Conservation (phyloP, 2,113 vertebrate genomes). For the Pterocles burchelli region DNA sequence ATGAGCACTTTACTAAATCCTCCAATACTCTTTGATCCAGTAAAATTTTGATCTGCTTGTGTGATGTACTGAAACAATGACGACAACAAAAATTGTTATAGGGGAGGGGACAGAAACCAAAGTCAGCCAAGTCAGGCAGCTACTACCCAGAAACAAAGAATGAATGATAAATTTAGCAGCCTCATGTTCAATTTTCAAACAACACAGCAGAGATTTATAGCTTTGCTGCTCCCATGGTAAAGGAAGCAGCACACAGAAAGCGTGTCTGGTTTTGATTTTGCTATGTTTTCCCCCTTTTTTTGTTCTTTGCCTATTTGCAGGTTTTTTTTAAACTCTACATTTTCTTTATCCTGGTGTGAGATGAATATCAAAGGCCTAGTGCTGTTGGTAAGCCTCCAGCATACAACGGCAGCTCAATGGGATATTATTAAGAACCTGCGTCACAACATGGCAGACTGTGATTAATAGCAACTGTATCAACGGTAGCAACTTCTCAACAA, state of each 20-base stretch:
- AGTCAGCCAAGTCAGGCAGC: slow-evolving; percentile 72
- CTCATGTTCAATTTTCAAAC: slow-evolving; percentile 80
- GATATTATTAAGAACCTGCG: slow-evolving; percentile 80
- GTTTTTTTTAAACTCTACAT: slow-evolving; percentile 76
- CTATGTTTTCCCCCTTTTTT: slow-evolving; percentile 74
- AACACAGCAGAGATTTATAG: slow-evolving; percentile 84
- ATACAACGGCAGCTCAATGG: slow-evolving; percentile 81
- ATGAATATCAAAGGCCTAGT: slow-evolving; percentile 88
- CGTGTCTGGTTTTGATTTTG: slow-evolving; percentile 87
- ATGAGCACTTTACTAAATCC: slow-evolving; percentile 43
- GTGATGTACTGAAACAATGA: slow-evolving; percentile 50
- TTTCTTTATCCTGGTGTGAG: slow-evolving; percentile 89
- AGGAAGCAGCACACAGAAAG: slow-evolving; percentile 82
- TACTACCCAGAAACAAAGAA: slow-evolving; percentile 73
- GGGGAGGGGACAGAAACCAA: slow-evolving; percentile 57
- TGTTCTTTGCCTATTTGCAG: slow-evolving; percentile 79
- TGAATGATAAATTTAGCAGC: slow-evolving; percentile 78
- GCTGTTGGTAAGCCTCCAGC: slow-evolving; percentile 84
- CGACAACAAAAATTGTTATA: slow-evolving; percentile 44
- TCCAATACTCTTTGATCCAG: slow-evolving; percentile 46
- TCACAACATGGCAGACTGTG: slow-evolving; percentile 77
- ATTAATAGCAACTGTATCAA: slow-evolving; percentile 80
- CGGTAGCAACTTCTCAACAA: slow-evolving; percentile 70
- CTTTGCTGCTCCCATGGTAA: slow-evolving; percentile 84
- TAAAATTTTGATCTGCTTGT: slow-evolving; percentile 42